Base-by-base conservation (phyloP, 2,797 vertebrate genomes). In the Gymnothorax javanicus region DNA sequence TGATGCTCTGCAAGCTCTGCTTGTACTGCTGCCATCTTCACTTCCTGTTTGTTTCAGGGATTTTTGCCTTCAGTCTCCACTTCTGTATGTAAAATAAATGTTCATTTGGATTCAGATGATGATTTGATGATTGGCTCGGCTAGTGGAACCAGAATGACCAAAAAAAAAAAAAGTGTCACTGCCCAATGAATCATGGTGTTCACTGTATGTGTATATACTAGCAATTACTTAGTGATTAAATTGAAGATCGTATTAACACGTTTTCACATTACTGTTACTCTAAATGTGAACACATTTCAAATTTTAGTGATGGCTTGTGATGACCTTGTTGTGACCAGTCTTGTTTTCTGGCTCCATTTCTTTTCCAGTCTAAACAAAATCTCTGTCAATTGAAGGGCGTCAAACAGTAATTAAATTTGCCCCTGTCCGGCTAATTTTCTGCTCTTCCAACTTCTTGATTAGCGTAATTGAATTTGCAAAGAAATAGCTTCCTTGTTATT, bases 371-470 rank as follows among this genome's bases (percentile, higher is more conserved):
- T 54, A 52, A 79, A 79, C 17, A 15, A 23, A 79, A 54, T 27
- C 50, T 20, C 17, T 20, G 52, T 7, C 52, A 52, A 52, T 79
- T 54, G 50, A 52, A 50, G 50, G 43, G 13, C 43, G 17, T 52
- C 13, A 52, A 77, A 13, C 73, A 77, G 4, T 79, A 79, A 79
- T 79, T 54, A 79, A 79, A 79, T 79, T 79, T 79, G 15, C 23
- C 27, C 11, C 57, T 8, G 82, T 25, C 57, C 54, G 3, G 15
- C 25, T 33, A 60, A 83, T 83, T 83, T 60, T 83, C 58, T 43
- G 13, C 58, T 17, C 57, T 58, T 59, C 82, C 58, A 60, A 59
- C 43, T 54, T 60, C 56, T 15, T 50, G 50, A 54, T 79, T 79
- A 54, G 75, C 50, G 23, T 79, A 79, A 79, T 79, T 3, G 50